These are phyloP conservation scores for Apodemia duryi DNA, from an alignment of 2,888 invertebrate species.

Conservation along the genomic window DNA sequence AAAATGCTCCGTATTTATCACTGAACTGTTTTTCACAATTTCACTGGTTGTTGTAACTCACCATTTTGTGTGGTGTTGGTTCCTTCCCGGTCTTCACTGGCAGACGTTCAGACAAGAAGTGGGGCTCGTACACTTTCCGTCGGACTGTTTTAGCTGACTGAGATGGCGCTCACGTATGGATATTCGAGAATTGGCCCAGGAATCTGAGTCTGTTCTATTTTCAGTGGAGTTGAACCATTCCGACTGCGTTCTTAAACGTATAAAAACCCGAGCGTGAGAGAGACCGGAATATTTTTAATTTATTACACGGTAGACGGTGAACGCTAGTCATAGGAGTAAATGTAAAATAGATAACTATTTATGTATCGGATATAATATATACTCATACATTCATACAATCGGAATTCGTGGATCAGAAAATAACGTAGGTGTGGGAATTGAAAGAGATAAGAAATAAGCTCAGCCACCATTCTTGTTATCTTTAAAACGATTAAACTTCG, in stretches of 20 bases:
- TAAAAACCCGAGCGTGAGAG: conserved; percentile 45
- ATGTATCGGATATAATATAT: conserved; percentile 5
- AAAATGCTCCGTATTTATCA: conserved; percentile 60
- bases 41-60: conserved; percentile 77
- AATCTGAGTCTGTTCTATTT: conserved; percentile 78
- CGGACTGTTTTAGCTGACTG: conserved; percentile 85
- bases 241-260: conserved; percentile 49
- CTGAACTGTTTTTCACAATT: conserved; percentile 69
- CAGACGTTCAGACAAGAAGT: conserved; percentile 88
- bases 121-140: conserved; percentile 83
- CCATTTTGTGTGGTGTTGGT: conserved; percentile 84
- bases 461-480: not conserved
- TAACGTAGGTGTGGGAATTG: conserved; percentile 30
- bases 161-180: conserved; percentile 85
- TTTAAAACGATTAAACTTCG: not conserved
- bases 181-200: conserved; percentile 82
- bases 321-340: conserved; percentile 12
- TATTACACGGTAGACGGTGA: conserved; percentile 27
- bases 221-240: conserved; percentile 61
- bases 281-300: conserved; percentile 47
- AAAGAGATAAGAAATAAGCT: not conserved
- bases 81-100: conserved; percentile 84
- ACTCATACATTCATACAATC: conserved; percentile 40
- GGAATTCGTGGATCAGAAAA: conserved; percentile 46
- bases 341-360: conserved; percentile 14